Base-by-base conservation (phyloP, 2,113 vertebrate species). In the Chaenocephalus aceratus region DNA sequence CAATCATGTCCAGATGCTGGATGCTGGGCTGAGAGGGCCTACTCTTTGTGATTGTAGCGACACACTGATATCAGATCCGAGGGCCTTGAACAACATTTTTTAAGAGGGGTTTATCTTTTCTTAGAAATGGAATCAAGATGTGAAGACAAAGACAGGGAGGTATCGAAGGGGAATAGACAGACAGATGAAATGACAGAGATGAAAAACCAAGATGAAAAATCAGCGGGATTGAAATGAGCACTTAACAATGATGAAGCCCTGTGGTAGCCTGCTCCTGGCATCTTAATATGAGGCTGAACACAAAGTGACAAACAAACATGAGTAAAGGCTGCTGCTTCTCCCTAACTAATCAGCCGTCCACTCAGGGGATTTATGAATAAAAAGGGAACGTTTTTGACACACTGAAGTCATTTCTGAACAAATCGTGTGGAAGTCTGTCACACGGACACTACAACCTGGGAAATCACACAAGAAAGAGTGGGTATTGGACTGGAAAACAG, bases 241-340 rank as follows among this genome's bases (percentile, higher is more conserved):
- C 93, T 94, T 94, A 94, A 91, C 93, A 91, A 84, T 94, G 92
- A 94, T 92, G 90, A 92, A 90, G 88, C 87, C 89, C 89, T 88
- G 52, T 65, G 80, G 84, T 53, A 79, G 88, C 88, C 88, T 72
- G 90, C 93, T 91, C 54, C 81, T 85, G 86, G 85, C 86, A 79
- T 91, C 90, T 92, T 91, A 92, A 92, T 86, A 80, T 46, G 2
- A 64, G 72, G 63, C 86, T 86, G 84, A 82, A 91, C 82, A 93
- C 89, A 93, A 86, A 91, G 87, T 82, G 85, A 88, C 88, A 91
- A 90, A 93, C 83, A 86, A 90, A 86, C 82, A 86, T 41, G 79
- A 85, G 78, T 52, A 69, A 90, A 89, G 82, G 80, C 77, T 74
- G 79, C 76, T 62, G 79, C 61, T 44, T 89, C 76, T 90, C 79